These are phyloP conservation scores for Myrmecobius fasciatus DNA, from an alignment of 2,113 vertebrate species.

Conservation along the genomic window DNA sequence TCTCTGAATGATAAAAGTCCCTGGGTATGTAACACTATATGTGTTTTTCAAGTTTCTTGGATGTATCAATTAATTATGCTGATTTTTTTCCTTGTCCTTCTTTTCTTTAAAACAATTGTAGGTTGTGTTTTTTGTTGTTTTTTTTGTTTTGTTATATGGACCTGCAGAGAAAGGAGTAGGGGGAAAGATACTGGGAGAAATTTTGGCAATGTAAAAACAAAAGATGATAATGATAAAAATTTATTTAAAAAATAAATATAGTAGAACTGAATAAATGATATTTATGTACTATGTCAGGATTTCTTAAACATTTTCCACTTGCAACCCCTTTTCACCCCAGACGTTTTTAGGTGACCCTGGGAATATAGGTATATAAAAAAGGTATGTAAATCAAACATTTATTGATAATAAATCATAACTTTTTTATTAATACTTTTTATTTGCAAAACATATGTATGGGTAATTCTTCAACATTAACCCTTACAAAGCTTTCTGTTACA, in stretches of 20 bases:
- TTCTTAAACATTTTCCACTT: no score
- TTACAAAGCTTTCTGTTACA: no score
- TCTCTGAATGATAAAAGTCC: not conserved
- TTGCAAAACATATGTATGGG: no score
- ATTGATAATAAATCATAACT: no score
- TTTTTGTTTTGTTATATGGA: not conserved
- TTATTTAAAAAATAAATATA: not conserved
- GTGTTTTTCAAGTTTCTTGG: not conserved
- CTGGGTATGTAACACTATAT: not conserved
- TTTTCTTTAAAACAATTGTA: not conserved
- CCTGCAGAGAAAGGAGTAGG: not conserved
- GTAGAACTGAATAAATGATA: not conserved
- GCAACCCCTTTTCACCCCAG: no score
- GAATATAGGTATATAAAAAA: no score
- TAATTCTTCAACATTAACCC: no score
- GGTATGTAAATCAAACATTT: no score
- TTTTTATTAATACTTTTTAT: no score
- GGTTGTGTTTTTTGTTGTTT: no score
- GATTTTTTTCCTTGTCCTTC: not conserved
- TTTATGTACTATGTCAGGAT: not conserved
- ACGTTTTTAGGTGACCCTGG: no score
- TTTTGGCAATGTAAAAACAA: not conserved
- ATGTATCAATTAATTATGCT: not conserved
- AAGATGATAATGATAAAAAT: not conserved
- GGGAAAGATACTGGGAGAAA: not conserved